A percentile compares a stretch with the other conserved stretches of the same genome.
Conservation (phyloP, 2,888 invertebrate species). For the Callyntrura guangdongensis region DNA sequence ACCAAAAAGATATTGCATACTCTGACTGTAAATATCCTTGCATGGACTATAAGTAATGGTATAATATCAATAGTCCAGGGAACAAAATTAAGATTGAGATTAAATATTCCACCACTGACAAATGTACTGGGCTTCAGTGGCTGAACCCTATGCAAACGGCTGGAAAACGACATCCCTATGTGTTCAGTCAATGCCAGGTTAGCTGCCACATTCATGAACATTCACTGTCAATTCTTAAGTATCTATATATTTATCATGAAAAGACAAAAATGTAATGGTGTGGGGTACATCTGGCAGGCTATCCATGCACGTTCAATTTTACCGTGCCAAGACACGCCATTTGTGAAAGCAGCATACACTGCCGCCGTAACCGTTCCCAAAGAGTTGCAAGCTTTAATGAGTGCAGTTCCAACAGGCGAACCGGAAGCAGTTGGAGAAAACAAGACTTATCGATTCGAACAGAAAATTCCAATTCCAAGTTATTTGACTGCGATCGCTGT, state of each 20-base stretch:
- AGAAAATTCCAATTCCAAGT: conserved; percentile 94
- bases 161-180: conserved; percentile 93
- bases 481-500: conserved; percentile 96
- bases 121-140: conserved; percentile 96
- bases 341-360: conserved; percentile 95
- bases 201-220: no score
- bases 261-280: no score
- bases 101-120: conserved; percentile 88
- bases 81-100: conserved; percentile 85
- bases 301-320: conserved; percentile 79
- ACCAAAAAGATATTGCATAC: no score
- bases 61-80: conserved; percentile 75
- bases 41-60: no score
- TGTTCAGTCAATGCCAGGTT: conserved; percentile 85
- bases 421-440: conserved; percentile 85
- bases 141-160: conserved; percentile 94
- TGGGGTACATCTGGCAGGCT: no score
- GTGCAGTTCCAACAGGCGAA: conserved; percentile 90
- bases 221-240: no score
- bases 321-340: conserved; percentile 89
- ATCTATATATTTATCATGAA: no score
- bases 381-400: conserved; percentile 94
- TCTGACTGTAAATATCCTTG: no score
- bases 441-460: conserved; percentile 88
- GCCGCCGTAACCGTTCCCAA: conserved; percentile 91